phyloP scores from a whole-genome alignment of 2,797 vertebrate genomes.

The Eremophila alpestris region DNA sequence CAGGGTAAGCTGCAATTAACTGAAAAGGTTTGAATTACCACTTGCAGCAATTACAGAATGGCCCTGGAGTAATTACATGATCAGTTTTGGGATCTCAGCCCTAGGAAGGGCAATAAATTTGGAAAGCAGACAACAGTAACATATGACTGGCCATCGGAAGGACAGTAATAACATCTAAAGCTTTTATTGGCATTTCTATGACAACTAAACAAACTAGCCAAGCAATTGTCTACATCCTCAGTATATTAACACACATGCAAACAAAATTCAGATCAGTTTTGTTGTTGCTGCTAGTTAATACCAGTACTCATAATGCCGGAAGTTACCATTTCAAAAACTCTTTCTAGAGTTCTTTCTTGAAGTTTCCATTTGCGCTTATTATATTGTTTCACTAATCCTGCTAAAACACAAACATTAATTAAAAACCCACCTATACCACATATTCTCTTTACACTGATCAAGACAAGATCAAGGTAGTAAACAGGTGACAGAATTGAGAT shows the following conservation, averaged over 20 bases:
- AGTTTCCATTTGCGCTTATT: neutral
- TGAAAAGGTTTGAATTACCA: neutral
- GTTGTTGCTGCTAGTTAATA: neutral
- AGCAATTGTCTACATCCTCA: neutral
- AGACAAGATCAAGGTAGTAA: neutral
- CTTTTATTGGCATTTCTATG: neutral
- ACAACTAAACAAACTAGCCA: neutral
- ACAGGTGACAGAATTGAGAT: neutral
- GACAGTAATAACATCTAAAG: neutral
- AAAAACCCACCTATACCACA: neutral
- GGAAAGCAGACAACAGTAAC: neutral
- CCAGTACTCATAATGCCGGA: neutral
- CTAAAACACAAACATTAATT: neutral
- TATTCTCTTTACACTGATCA: neutral
- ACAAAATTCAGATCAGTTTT: neutral
- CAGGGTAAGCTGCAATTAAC: neutral
- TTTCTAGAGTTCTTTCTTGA: neutral
- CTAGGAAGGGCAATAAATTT: neutral
- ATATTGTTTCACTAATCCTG: neutral
- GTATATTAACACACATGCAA: neutral
- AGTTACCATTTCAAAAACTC: neutral
- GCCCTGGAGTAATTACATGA: neutral
- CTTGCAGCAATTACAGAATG: neutral
- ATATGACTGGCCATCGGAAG: neutral
- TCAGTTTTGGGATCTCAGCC: neutral